Base-by-base conservation (phyloP, 2,888 invertebrate genomes). In the Lacanobia oleracea region DNA sequence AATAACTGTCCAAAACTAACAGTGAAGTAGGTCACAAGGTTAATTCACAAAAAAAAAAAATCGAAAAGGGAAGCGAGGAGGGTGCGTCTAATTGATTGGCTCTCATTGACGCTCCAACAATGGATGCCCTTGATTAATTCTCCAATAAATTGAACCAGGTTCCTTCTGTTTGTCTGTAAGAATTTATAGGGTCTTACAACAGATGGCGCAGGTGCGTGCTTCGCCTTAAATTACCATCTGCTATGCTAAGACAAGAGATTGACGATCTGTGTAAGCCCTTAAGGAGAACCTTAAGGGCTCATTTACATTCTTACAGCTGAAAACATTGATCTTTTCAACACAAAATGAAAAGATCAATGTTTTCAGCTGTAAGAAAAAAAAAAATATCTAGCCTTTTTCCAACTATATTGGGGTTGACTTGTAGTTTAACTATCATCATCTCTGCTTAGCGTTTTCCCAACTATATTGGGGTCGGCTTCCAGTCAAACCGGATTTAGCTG, bases 1-100 rank as follows among this genome's bases (percentile, higher is more conserved):
- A 16, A n/a, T n/a, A 54, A 57, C 10, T 1, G 7, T 27, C n/a
- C 12, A 60, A 75, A 67, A 66, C 12, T 7, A 68, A 40, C 63
- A 48, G 2, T 10, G 0, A 75, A 74, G 43, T 78, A 72, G 76
- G 77, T 75, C 70, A 74, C 63, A 71, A 85, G 56, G 66, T 59
- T 60, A 72, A 75, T 67, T 60, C 43, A 56, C 50, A 43, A 54
- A 72, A 68, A 76, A 43, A 43, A 72, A 69, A 75, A 79, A 51
- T 33, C 61, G 51, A n/a, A 63, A 53, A 65, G 21, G 54, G 67
- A 82, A 56, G 43, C 65, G 62, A 59, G 43, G 61, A 77, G 81
- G 85, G 85, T 65, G 84, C 60, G 84, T 75, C 84, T 87, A 89
- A 91, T 90, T 89, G 88, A 92, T 91, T 89, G 86, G 86, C 79